Base-by-base conservation (phyloP, 2,888 invertebrate genomes). In the Tenthredo scrophulariae region DNA sequence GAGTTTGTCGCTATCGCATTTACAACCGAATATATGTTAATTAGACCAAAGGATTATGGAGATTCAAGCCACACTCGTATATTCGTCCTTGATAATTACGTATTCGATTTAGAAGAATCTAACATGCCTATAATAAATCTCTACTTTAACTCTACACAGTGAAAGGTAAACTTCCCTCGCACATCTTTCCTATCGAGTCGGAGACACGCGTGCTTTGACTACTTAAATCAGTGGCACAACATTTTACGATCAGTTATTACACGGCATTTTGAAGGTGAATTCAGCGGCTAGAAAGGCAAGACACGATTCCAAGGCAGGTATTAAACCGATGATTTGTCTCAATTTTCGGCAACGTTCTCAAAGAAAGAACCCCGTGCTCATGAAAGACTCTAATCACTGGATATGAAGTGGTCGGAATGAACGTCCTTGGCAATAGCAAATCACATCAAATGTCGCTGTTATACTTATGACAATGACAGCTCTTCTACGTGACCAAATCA, bases 101-200 rank as follows among this genome's bases (percentile, higher is more conserved):
- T 46, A n/a, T 74, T 43, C 43, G 40, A 74, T 43, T 22, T 9
- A 74, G 29, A 74, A 74, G 26, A 74, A 74, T 37, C 10, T 37
- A 40, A 6, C 54, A 54, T 54, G 33, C 18, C 10, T 37, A n/a
- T 37, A 29, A 37, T 70, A 70, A 70, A 37, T 74, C 29, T 74
- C 26, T 22, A 43, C 9, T n/a, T 13, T 15, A 43, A 43, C 40
- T 74, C 40, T 43, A 22, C 22, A 40, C 43, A 40, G 74, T 43
- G 74, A 74, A 74, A 43, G 74, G 74, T 74, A 74, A 74, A 43
- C n/a, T 74, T 74, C 74, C 67, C 33, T 67, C 67, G 67, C 67
- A 26, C 67, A 33, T 33, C 67, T 67, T 33, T 67, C 33, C 62
- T n/a, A n/a, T 62, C 26, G n/a, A n/a, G 62, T 26, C 26, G 10